Conservation (phyloP, 1,140 invertebrate genomes). For the Holotrichia oblita region DNA sequence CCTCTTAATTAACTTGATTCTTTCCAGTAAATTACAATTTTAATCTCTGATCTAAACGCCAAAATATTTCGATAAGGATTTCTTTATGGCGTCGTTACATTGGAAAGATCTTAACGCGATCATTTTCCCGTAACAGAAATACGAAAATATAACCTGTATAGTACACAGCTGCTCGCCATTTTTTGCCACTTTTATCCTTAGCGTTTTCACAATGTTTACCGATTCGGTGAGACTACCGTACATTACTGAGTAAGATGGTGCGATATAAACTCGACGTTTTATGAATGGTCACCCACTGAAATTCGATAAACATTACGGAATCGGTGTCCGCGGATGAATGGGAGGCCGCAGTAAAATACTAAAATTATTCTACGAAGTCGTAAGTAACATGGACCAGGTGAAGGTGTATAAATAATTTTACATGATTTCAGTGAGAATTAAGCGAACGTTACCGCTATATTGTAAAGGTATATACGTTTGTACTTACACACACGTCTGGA, state of each 20-base stretch:
- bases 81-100: not conserved
- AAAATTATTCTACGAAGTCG: constrained; percentile 32
- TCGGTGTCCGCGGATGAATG: constrained; percentile 24
- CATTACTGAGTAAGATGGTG: not conserved
- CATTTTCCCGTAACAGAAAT: not conserved
- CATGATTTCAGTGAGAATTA: not conserved
- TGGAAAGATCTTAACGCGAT: not conserved
- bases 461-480: not conserved
- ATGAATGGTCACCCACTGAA: constrained; percentile 36
- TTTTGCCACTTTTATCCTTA: constrained; percentile 8
- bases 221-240: constrained; percentile 3
- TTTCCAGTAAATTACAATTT: not conserved
- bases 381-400: constrained; percentile 22
- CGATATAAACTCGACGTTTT: constrained; percentile 33
- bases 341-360: constrained; percentile 29
- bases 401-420: constrained; percentile 35
- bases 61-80: constrained; percentile 22
- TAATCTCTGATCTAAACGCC: constrained; percentile 10
- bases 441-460: constrained; percentile 1
- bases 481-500: not conserved
- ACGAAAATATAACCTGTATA: not conserved
- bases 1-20: not conserved
- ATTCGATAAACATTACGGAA: constrained; percentile 36
- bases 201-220: constrained; percentile 19
- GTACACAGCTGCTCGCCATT: not conserved